phyloP scores from a whole-genome alignment of 2,888 invertebrate genomes.

The Clepsis dumicolana region DNA sequence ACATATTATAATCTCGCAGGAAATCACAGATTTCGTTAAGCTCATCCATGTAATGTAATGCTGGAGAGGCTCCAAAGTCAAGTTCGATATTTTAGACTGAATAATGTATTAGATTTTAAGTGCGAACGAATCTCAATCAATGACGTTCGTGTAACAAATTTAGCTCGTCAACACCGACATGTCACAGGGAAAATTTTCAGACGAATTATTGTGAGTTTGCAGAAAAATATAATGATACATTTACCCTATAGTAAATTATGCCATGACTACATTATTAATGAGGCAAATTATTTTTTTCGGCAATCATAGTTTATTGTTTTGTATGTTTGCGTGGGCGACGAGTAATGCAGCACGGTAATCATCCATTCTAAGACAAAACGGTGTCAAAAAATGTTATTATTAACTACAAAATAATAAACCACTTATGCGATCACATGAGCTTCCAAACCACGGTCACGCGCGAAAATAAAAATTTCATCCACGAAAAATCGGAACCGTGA shows the following conservation, averaged over 20 bases:
- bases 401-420: background rate
- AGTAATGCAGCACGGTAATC: too few species aligned
- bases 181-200: background rate
- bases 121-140: conserved; percentile 10
- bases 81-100: conserved; percentile 9
- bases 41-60: conserved; percentile 10
- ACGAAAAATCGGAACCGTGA: conserved; percentile 45
- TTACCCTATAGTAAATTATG: background rate
- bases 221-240: background rate
- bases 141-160: conserved; percentile 8
- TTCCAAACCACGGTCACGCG: background rate
- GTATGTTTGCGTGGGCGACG: too few species aligned
- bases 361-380: too few species aligned
- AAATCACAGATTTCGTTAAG: background rate
- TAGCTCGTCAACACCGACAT: background rate
- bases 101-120: conserved; percentile 27
- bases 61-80: background rate
- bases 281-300: too few species aligned
- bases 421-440: background rate
- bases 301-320: too few species aligned
- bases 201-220: background rate
- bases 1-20: background rate
- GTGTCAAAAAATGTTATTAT: too few species aligned
- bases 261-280: background rate
- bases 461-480: conserved; percentile 10